These are phyloP conservation scores for Pristis pectinata DNA, from an alignment of 2,797 vertebrate genomes.

Conservation along the genomic window DNA sequence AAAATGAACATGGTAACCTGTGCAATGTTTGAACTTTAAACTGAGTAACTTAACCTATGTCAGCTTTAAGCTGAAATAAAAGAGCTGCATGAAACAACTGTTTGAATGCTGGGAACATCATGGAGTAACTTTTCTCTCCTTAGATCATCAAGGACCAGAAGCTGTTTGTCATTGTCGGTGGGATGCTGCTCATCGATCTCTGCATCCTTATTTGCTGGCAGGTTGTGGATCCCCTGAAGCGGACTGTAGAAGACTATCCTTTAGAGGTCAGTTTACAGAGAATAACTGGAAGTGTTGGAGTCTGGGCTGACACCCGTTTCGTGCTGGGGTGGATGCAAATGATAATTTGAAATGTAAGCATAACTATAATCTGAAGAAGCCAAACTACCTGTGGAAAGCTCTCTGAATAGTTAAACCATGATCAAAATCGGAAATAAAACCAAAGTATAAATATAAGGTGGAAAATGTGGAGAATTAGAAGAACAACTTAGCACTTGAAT, in stretches of 20 bases:
- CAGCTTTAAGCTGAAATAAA: neutral
- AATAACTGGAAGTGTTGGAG: neutral
- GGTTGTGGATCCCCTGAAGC: constrained; percentile 92
- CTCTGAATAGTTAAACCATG: neutral
- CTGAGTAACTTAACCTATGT: neutral
- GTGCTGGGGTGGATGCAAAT: too few species aligned
- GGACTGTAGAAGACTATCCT: constrained; percentile 94
- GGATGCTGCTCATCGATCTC: constrained; percentile 96
- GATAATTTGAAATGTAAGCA: neutral
- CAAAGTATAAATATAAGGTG: neutral
- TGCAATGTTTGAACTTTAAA: neutral
- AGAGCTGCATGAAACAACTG: neutral
- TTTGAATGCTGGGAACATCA: neutral
- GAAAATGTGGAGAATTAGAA: neutral
- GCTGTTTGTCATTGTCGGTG: constrained; percentile 92
- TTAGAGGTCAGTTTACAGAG: constrained; percentile 77
- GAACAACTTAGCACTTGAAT: neutral
- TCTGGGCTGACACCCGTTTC: neutral
- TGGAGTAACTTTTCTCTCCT: constrained; percentile 44
- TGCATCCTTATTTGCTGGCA: constrained; percentile 99
- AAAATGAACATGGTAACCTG: neutral
- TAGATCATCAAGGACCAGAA: constrained; percentile 99
- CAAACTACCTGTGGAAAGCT: neutral
- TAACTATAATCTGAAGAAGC: neutral
- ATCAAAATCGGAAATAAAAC: neutral